Base-by-base conservation (phyloP, 2,113 vertebrate genomes). In the Cisticola juncidis region DNA sequence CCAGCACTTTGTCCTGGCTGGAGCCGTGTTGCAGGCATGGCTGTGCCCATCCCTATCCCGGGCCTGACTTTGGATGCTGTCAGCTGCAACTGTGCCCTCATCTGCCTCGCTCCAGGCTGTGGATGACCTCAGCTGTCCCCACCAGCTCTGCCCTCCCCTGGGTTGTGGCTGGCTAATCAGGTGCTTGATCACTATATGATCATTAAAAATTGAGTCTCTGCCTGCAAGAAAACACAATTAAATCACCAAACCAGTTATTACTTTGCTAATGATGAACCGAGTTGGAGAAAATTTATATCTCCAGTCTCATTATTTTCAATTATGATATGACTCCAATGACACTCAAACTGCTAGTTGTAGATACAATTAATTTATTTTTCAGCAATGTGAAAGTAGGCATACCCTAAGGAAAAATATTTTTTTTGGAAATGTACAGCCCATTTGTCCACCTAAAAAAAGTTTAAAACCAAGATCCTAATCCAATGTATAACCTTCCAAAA, bases 51-150 rank as follows among this genome's bases (percentile, higher is more conserved):
- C 21, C n/a, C 21, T 57, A 7, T 23, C 48, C 12, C 20, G 26
- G 11, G 5, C 31, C 42, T 25, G 40, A 13, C 16, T 35, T 48
- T 23, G 40, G 53, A 26, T 8, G 47, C n/a, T 22, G 11, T 9
- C 6, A n/a, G 23, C 47, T 31, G 12, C 0, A 0, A 18, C 31
- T 24, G 6, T 3, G 11, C 47, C 57, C 47, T 42, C 4, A 0
- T 6, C 26, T 29, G 25, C 12, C 33, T 31, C 20, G 6, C 42
- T 17, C 13, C 15, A 17, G 35, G 21, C 48, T 69, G 22, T 20
- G 48, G 3, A 18, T 66, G 26, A 44, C 54, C 14, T 11, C 26
- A 11, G 29, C 15, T 72, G 11, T 48, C 23, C 14, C 22, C 2
- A 2, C 18, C 57, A 71, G 26, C 19, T 54, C 54, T 69, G 48